These are phyloP conservation scores for Psittacula cyanocephala DNA, from an alignment of 2,113 vertebrate species.

Conservation along the genomic window DNA sequence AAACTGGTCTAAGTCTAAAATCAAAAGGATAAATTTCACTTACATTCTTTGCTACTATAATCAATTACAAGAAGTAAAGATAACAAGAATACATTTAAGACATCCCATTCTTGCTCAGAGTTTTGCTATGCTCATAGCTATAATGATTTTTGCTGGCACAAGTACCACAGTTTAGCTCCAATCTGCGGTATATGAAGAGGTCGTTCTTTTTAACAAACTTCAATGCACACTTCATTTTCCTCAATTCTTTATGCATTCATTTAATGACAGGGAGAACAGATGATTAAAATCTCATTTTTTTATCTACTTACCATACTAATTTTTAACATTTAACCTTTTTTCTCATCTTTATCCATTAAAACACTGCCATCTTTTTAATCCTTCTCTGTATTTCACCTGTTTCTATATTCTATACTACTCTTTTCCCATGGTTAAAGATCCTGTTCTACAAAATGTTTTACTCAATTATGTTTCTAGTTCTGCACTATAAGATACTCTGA, in stretches of 20 bases:
- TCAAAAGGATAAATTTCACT: neutral
- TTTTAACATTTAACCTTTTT: neutral
- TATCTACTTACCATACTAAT: neutral
- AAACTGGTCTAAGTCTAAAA: neutral
- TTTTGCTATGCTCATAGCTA: neutral
- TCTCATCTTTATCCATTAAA: neutral
- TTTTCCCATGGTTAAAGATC: neutral
- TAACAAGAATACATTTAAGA: neutral
- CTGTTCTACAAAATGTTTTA: neutral
- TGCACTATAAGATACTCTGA: neutral
- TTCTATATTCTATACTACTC: neutral
- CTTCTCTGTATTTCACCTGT: neutral
- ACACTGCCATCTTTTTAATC: neutral
- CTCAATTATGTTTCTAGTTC: neutral
- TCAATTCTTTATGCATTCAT: neutral
- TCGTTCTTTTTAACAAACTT: neutral
- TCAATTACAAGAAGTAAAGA: neutral
- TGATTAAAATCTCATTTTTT: neutral
- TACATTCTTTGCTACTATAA: neutral
- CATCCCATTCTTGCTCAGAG: neutral
- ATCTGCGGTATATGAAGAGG: neutral
- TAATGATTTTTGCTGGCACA: neutral
- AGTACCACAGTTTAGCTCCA: neutral
- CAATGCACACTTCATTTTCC: neutral
- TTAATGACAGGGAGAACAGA: neutral